phyloP scores from a whole-genome alignment of 35 echinoderm and acorn worm species.

The Patiria miniata region DNA sequence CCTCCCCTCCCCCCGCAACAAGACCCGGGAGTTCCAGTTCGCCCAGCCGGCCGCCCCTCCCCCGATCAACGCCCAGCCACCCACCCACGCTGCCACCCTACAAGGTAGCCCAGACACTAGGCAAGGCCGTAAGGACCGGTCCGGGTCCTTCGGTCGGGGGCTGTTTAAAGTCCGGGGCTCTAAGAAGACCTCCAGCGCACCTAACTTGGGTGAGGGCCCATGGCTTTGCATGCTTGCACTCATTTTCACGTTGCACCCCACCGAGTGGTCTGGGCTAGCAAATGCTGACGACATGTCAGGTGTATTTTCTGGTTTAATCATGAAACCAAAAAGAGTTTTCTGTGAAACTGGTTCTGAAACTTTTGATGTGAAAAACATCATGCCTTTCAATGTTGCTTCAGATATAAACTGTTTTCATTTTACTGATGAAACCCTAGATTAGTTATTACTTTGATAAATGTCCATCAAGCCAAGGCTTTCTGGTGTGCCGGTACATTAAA shows the following conservation, averaged over 20 bases:
- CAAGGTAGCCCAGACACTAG: conserved; percentile 26
- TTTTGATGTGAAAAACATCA: no score
- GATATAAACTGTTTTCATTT: no score
- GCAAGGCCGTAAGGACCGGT: conserved; percentile 23
- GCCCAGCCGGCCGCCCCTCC: neutral
- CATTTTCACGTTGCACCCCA: neutral
- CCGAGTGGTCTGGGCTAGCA: neutral
- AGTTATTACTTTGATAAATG: no score
- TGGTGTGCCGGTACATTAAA: no score
- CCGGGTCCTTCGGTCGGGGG: conserved; percentile 71
- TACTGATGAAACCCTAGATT: no score
- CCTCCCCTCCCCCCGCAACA: conserved; percentile 72
- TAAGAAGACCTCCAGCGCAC: conserved; percentile 85
- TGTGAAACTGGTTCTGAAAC: no score
- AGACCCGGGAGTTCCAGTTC: conserved; percentile 52
- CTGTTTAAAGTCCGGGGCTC: conserved; percentile 64
- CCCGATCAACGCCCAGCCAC: neutral
- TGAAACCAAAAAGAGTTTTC: no score
- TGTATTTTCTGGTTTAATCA: no score
- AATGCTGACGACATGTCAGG: no score
- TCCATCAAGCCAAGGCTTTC: no score
- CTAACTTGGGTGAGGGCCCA: conserved; percentile 84
- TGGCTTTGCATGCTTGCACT: conserved; percentile 22
- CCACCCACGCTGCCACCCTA: neutral
- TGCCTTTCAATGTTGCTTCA: no score